Evolutionary conservation across 2,797 vertebrate species (phyloP).

Genomic region (Chelon labrosus): DNA sequence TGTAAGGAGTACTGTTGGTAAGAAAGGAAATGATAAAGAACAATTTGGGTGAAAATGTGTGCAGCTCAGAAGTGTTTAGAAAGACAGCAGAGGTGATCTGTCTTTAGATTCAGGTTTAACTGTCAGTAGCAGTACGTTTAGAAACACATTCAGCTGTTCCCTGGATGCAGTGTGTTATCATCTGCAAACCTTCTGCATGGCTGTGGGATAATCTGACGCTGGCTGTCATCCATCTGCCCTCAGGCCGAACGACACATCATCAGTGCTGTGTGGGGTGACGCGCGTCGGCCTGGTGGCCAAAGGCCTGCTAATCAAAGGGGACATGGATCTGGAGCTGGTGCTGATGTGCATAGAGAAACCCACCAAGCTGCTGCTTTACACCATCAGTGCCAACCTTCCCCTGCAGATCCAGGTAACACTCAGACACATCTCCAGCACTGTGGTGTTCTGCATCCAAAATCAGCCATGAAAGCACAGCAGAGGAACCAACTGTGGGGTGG

Average conservation of each 20-base stretch:
- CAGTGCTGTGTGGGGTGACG: constrained; percentile 91
- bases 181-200: neutral
- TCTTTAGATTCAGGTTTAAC: too few species aligned
- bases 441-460: neutral
- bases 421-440: constrained; percentile 44
- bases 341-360: constrained; percentile 95
- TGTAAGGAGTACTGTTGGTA: too few species aligned
- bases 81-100: too few species aligned
- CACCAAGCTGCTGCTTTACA: constrained; percentile 89
- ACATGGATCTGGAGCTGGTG: constrained; percentile 94
- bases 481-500: neutral
- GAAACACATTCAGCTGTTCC: neutral
- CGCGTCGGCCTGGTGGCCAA: constrained; percentile 94
- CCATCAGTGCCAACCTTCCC: constrained; percentile 92
- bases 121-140: neutral
- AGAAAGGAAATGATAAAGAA: too few species aligned
- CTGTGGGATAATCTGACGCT: constrained; percentile 17
- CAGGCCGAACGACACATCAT: constrained; percentile 75
- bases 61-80: neutral
- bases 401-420: constrained; percentile 92
- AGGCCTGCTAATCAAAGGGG: constrained; percentile 93
- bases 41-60: too few species aligned
- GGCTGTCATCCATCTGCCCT: constrained; percentile 76
- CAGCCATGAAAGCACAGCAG: constrained; percentile 5
- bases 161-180: constrained; percentile 4